phyloP scores from a whole-genome alignment of 1,140 invertebrate species.

The Rhagoletis zephyria region DNA sequence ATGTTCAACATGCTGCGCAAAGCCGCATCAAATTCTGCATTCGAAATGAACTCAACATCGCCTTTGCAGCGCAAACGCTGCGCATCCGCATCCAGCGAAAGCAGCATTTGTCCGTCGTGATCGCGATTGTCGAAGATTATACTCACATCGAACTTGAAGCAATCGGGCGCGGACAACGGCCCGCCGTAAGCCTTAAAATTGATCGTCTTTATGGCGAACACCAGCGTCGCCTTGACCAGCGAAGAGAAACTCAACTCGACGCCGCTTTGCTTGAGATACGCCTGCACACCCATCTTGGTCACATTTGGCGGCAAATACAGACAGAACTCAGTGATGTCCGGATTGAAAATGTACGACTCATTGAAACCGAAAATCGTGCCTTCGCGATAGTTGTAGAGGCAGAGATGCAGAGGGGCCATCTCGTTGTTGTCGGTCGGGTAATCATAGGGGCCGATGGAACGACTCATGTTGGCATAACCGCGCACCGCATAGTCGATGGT shows the following conservation, averaged over 20 bases:
- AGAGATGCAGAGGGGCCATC: constrained; percentile 81
- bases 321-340: constrained; percentile 81
- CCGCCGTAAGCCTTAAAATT: constrained; percentile 87
- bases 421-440: constrained; percentile 84
- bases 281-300: constrained; percentile 73
- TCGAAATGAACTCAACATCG: constrained; percentile 81
- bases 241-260: constrained; percentile 84
- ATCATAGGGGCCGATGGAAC: constrained; percentile 90
- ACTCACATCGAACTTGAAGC: constrained; percentile 86
- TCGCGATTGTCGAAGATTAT: constrained; percentile 91
- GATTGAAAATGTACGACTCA: constrained; percentile 92
- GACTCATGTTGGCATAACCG: constrained; percentile 85
- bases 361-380: constrained; percentile 90
- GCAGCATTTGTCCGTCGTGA: constrained; percentile 94
- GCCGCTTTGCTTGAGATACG: constrained; percentile 78
- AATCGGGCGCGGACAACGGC: constrained; percentile 88
- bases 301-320: constrained; percentile 76
- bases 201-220: constrained; percentile 88
- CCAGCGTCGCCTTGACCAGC: constrained; percentile 81
- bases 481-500: constrained; percentile 89
- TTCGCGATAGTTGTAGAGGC: constrained; percentile 85
- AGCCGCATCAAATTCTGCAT: constrained; percentile 83
- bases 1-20: constrained; percentile 88
- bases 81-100: constrained; percentile 85
- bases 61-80: constrained; percentile 86